Evolutionary conservation across 2,113 vertebrate genomes (phyloP), one percentile per base, ranked within the genome.

Genomic region (Orcinus orca): DNA sequence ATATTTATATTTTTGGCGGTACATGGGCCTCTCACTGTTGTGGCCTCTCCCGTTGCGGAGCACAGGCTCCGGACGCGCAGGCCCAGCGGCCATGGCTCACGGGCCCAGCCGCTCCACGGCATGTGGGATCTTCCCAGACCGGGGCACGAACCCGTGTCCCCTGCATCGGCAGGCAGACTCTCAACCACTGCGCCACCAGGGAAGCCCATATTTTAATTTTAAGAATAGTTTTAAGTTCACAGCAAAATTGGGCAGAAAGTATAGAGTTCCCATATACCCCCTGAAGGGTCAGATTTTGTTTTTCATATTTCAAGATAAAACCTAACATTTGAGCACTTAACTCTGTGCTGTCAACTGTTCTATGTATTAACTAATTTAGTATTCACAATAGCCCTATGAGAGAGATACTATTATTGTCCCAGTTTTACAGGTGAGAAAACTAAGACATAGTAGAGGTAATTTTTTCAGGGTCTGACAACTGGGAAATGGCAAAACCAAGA

Each of bases 401-500:
- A 96, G 68, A 93, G 88, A 65, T 41, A 74, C n/a, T 85, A 0
- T 90, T 83, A 29, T 58, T 68, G 21, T 84, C n/a, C 44, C 60
- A 31, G 12, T 90, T 94, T 93, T 93, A 86, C 5, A 81, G 41
- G 33, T 74, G 21, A 88, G 47, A 74, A 96, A 77, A 93, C 29
- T n/a, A 41, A 82, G 33, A 62, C 65, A 41, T 47, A 88, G 58
- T 47, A 89, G 81, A 91, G 36, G 33, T 79, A 50, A 95, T 65
- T 94, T 88, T 41, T 76, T 86, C 47, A 73, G 71, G 3, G 53
- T 68, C 70, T 90, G 33, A 63, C 33, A 85, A 31, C 58, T 94
- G 95, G 18, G 44, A 85, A 97, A 83, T 86, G 26, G 55, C 47
- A 95, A 81, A 94, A 79, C n/a, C 87, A 89, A 41, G 44, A 86